These are phyloP conservation scores for Chaetops frenatus DNA, from an alignment of 2,113 vertebrate species.

Conservation along the genomic window DNA sequence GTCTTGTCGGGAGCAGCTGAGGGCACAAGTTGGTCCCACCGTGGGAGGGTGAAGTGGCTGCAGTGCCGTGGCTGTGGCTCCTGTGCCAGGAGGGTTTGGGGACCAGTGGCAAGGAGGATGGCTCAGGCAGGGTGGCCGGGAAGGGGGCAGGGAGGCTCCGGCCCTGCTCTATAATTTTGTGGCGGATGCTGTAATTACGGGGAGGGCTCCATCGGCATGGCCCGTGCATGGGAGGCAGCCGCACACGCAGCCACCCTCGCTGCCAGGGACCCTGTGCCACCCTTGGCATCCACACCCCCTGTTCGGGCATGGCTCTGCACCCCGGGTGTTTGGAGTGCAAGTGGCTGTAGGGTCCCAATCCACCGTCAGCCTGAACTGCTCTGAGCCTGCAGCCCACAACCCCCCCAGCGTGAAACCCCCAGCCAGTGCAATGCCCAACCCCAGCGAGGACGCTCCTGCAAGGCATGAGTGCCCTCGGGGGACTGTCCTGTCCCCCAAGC, in stretches of 20 bases:
- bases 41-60: not conserved
- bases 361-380: not conserved
- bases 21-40: not conserved
- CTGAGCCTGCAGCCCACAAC: rapidly evolving
- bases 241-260: rapidly evolving
- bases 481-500: not conserved
- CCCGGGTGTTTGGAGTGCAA: not conserved
- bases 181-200: not conserved
- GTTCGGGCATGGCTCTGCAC: not conserved
- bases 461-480: not conserved
- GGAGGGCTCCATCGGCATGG: not conserved
- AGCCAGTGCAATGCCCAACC: not conserved
- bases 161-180: constrained; percentile 13
- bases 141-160: not conserved
- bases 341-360: not conserved
- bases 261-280: not conserved
- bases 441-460: not conserved
- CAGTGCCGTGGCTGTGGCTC: rapidly evolving
- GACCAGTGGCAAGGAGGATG: not conserved
- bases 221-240: not conserved
- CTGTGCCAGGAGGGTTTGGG: not conserved
- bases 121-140: constrained; percentile 10
- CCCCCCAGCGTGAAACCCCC: rapidly evolving
- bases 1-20: not conserved
- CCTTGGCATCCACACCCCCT: not conserved